These are phyloP conservation scores for Penaeus monodon DNA, from an alignment of 2,888 invertebrate genomes.

Conservation along the genomic window DNA sequence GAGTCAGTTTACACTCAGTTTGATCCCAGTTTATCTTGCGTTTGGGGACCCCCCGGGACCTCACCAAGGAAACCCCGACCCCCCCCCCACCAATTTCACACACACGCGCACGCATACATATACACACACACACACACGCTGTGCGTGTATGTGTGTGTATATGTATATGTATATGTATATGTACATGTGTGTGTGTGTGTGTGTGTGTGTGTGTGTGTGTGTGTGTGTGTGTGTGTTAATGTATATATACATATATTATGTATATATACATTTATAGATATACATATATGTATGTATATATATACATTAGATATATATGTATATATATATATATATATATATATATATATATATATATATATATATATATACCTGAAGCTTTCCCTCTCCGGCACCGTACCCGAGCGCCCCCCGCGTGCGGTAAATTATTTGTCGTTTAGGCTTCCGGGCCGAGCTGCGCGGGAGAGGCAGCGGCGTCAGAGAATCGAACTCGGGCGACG, in stretches of 20 bases:
- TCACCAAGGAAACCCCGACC: background rate
- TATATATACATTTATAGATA: no score
- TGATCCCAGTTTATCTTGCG: background rate
- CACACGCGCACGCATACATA: background rate
- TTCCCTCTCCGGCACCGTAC: no score
- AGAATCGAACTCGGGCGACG: no score
- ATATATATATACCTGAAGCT: no score
- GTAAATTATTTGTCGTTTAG: no score
- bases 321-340: no score
- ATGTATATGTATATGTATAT: background rate
- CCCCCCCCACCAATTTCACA: background rate
- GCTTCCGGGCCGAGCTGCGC: no score
- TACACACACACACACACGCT: slow-evolving; percentile 27
- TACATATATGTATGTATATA: no score
- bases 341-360: no score
- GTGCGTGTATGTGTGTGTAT: background rate
- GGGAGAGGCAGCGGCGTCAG: no score
- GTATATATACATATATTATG: background rate
- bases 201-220: background rate
- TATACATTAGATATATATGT: no score
- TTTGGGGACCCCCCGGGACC: background rate
- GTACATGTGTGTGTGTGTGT: background rate
- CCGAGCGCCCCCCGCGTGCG: no score
- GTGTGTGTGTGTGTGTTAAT: background rate
- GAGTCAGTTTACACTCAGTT: slow-evolving; percentile 17